Evolutionary conservation across 2,888 invertebrate genomes (phyloP).

Genomic region (Pterostichus madidus): DNA sequence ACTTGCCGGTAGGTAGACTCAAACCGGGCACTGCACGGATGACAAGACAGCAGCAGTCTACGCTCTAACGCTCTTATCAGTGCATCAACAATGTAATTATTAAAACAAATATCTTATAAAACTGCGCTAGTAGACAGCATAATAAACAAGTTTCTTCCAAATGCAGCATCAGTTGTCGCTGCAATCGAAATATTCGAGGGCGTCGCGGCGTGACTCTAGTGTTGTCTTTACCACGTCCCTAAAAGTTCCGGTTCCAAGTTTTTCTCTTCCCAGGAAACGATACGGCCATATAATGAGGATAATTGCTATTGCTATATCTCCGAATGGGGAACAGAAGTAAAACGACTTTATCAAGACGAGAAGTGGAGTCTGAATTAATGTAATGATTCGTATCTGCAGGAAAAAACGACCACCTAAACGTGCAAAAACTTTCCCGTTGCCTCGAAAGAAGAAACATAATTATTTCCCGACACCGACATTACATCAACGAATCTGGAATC

Average conservation of each 20-base stretch:
- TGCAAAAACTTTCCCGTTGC: slow-evolving; percentile 52
- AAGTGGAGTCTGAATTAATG: slow-evolving; percentile 72
- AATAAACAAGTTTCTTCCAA: too few relatives aligned
- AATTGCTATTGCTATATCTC: slow-evolving; percentile 66
- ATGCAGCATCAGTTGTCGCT: too few relatives aligned
- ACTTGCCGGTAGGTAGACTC: too few relatives aligned
- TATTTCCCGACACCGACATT: slow-evolving; percentile 60
- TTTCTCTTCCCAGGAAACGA: slow-evolving; percentile 55
- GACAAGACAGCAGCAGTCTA: too few relatives aligned
- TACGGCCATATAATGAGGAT: slow-evolving; percentile 65
- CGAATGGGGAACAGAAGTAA: slow-evolving; percentile 66
- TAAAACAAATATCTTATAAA: too few relatives aligned
- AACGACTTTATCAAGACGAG: slow-evolving; percentile 64
- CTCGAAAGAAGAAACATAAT: slow-evolving; percentile 62
- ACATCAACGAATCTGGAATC: slow-evolving; percentile 45
- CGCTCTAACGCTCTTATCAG: too few relatives aligned
- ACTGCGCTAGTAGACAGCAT: too few relatives aligned
- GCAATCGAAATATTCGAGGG: too few relatives aligned
- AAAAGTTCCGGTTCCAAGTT: slow-evolving; percentile 63
- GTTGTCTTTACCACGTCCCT: slow-evolving; percentile 57
- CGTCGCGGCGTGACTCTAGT: neutral
- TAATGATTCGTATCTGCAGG: slow-evolving; percentile 73
- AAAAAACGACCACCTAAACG: slow-evolving; percentile 60
- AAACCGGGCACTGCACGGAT: too few relatives aligned
- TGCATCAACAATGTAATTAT: too few relatives aligned